Evolutionary conservation across 2,113 vertebrate genomes (phyloP).

Genomic region (Puntigrus tetrazona): DNA sequence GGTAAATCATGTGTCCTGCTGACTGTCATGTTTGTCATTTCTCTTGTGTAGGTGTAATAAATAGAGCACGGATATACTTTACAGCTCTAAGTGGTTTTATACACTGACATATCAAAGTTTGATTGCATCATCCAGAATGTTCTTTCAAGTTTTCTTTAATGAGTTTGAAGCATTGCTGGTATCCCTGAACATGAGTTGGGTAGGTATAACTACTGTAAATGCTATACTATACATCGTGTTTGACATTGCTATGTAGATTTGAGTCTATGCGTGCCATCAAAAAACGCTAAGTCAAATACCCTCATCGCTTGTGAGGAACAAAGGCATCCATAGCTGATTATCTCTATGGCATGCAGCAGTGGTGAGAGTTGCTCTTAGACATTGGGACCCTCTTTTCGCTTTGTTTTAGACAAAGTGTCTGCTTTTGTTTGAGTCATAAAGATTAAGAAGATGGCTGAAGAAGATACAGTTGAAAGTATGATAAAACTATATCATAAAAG

Average conservation of each 20-base stretch:
- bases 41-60: not conserved
- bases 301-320: conserved; percentile 71
- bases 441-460: conserved; percentile 46
- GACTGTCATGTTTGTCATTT: not conserved
- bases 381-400: conserved; percentile 25
- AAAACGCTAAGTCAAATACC: conserved; percentile 75
- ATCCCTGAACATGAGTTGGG: not conserved
- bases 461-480: not conserved
- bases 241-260: not conserved
- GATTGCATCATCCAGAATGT: not conserved
- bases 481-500: conserved; percentile 34
- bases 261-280: conserved; percentile 68
- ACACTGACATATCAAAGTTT: not conserved
- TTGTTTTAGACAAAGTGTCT: conserved; percentile 55
- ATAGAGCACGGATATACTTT: not conserved
- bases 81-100: not conserved
- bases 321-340: conserved; percentile 68
- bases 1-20: not conserved
- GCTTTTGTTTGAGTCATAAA: conserved; percentile 40
- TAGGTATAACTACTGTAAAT: not conserved
- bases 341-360: conserved; percentile 73
- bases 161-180: not conserved
- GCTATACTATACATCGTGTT: not conserved
- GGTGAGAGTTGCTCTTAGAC: conserved; percentile 48
- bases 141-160: not conserved